A percentile compares a stretch with the other conserved stretches of the same genome.
Evolutionary conservation across 2,113 vertebrate species (phyloP).

Genomic region (Gnathonemus echidnorhynchus): DNA sequence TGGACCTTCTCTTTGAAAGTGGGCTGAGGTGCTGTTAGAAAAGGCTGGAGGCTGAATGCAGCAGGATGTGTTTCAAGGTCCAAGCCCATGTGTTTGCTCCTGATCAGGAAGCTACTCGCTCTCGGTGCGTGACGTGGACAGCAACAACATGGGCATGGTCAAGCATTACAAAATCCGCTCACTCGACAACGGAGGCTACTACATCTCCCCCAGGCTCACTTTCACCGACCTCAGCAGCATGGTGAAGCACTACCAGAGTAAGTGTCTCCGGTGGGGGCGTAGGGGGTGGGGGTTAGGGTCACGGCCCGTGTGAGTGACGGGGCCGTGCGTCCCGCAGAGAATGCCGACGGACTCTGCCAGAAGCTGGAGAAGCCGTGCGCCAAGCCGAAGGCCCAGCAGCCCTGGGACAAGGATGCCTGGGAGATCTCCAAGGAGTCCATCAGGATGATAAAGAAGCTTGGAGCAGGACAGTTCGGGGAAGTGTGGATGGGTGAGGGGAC

Average conservation of each 20-base stretch:
- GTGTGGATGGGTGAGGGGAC: constrained; percentile 92
- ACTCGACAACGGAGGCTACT: constrained; percentile 88
- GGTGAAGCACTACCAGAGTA: constrained; percentile 94
- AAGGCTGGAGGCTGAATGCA: not conserved
- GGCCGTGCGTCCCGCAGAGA: constrained; percentile 52
- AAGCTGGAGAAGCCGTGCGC: constrained; percentile 78
- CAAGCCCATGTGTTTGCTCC: not conserved
- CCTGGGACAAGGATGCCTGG: constrained; percentile 97
- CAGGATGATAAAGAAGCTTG: constrained; percentile 85
- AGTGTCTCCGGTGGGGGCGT: constrained; percentile 46
- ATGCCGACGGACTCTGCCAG: constrained; percentile 84
- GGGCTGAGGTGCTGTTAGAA: not conserved
- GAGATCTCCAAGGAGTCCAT: constrained; percentile 93
- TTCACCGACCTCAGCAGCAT: constrained; percentile 73
- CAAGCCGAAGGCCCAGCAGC: constrained; percentile 86
- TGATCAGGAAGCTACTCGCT: constrained; percentile 81
- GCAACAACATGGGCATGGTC: constrained; percentile 64
- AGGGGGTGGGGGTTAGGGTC: not conserved
- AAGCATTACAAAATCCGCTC: constrained; percentile 96
- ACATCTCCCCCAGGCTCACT: constrained; percentile 91
- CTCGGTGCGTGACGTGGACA: constrained; percentile 77
- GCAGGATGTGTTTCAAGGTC: not conserved
- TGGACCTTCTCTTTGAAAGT: not conserved
- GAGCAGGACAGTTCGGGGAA: constrained; percentile 94
- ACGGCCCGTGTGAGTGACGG: too few species aligned